These are phyloP conservation scores for Abrostola triplasia DNA, from an alignment of 2,888 invertebrate species.

Conservation along the genomic window DNA sequence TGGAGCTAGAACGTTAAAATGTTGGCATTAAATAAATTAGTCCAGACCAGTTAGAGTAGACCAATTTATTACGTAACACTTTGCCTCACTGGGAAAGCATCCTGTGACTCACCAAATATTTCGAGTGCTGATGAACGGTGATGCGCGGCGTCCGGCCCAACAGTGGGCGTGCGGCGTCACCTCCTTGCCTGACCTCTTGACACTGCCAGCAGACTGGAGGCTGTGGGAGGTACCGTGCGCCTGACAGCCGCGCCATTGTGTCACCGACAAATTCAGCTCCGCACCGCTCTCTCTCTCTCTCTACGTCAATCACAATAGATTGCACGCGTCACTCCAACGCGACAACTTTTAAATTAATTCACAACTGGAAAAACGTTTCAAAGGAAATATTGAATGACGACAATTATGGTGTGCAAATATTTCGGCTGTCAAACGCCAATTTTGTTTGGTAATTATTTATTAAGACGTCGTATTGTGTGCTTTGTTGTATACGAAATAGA, in stretches of 20 bases:
- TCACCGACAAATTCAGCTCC: not conserved
- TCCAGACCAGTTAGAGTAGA: no score
- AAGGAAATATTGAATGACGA: constrained; percentile 40
- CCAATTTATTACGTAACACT: no score
- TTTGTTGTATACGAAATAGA: constrained; percentile 19
- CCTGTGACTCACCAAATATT: no score
- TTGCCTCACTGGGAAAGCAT: no score
- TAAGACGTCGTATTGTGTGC: constrained; percentile 11
- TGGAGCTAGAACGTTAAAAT: no score
- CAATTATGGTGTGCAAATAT: constrained; percentile 40
- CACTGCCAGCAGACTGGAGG: not conserved
- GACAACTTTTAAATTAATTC: constrained; percentile 33
- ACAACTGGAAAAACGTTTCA: constrained; percentile 28
- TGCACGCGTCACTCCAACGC: constrained; percentile 28
- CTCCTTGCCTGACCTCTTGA: not conserved
- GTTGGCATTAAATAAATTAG: no score
- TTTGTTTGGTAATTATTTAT: constrained; percentile 27
- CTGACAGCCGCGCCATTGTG: not conserved
- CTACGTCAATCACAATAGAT: constrained; percentile 43
- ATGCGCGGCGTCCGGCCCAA: not conserved
- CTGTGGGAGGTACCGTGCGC: not conserved
- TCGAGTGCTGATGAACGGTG: no score
- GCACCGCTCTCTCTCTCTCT: not conserved
- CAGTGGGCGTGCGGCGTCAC: not conserved
- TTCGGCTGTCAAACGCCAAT: constrained; percentile 31